These are phyloP conservation scores for Rhodophaea formosa DNA, from an alignment of 2,888 invertebrate species.

Conservation along the genomic window DNA sequence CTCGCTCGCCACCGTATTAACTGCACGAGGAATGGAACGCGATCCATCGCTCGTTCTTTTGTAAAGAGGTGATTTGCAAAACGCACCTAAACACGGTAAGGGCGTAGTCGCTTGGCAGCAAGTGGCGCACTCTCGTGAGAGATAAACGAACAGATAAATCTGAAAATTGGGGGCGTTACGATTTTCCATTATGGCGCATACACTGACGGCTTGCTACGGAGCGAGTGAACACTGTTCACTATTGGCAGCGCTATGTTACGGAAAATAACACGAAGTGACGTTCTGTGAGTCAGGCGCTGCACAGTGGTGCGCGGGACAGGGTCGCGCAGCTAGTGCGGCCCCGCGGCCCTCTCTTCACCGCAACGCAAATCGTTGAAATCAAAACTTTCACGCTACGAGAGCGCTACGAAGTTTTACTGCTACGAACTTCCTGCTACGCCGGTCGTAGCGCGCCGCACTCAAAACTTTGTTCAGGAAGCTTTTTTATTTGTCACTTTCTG, in stretches of 20 bases:
- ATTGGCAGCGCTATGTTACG: conserved; percentile 38
- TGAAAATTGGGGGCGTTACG: conserved; percentile 39
- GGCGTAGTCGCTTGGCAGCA: conserved; percentile 68
- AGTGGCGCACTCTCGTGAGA: conserved; percentile 80
- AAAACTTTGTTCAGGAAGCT: conserved; percentile 78
- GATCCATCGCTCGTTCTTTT: conserved; percentile 47
- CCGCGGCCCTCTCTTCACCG: conserved; percentile 74
- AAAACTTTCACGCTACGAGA: conserved; percentile 81
- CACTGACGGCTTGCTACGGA: conserved; percentile 40
- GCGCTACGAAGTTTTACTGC: conserved; percentile 81
- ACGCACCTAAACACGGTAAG: conserved; percentile 65
- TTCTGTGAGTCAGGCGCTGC: conserved; percentile 16
- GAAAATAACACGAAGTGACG: conserved; percentile 35
- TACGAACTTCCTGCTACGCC: conserved; percentile 81
- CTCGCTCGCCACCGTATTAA: conserved; percentile 31
- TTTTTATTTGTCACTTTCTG: conserved; percentile 79
- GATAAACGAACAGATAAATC: conserved; percentile 75
- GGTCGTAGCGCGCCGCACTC: conserved; percentile 74
- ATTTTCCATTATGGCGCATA: conserved; percentile 28
- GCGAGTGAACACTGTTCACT: background rate
- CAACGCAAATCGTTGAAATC: conserved; percentile 81
- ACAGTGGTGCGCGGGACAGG: conserved; percentile 51
- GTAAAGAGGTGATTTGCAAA: conserved; percentile 59
- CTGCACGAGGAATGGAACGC: conserved; percentile 61
- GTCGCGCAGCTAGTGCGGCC: conserved; percentile 70